phyloP scores from a whole-genome alignment of 1,140 invertebrate species.

The Ditylenchus dipsaci region DNA sequence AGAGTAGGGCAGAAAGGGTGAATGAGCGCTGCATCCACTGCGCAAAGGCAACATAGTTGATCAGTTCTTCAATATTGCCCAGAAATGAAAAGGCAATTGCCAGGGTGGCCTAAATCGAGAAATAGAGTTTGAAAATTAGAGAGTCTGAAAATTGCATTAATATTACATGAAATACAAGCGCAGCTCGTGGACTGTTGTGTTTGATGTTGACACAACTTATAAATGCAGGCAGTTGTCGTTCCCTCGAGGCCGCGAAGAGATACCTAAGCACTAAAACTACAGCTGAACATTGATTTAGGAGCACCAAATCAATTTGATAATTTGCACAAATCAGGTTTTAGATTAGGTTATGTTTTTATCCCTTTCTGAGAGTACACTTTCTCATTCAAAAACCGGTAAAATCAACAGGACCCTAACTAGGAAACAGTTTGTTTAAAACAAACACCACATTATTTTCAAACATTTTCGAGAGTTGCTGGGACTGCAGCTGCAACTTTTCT shows the following conservation, averaged over 20 bases:
- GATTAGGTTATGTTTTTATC: too few species aligned
- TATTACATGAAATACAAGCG: conserved; percentile 35
- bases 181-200: conserved; percentile 36
- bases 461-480: too few species aligned
- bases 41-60: conserved; percentile 36
- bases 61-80: conserved; percentile 30
- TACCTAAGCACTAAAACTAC: conserved; percentile 27
- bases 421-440: too few species aligned
- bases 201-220: conserved; percentile 37
- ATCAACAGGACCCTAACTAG: too few species aligned
- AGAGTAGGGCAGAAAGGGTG: conserved; percentile 37
- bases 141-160: too few species aligned
- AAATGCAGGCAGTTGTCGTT: conserved; percentile 46
- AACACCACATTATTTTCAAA: too few species aligned
- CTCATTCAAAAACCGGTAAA: too few species aligned
- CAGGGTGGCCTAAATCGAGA: conserved; percentile 17
- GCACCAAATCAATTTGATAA: not conserved
- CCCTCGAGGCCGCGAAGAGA: conserved; percentile 46
- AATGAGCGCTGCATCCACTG: conserved; percentile 39
- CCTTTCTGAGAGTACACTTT: too few species aligned
- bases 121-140: not conserved
- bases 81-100: conserved; percentile 40
- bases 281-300: not conserved
- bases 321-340: too few species aligned
- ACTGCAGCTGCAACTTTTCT: too few species aligned